Evolutionary conservation across 2,888 invertebrate genomes (phyloP), one percentile per base, ranked within the genome.

Genomic region (Chrysina gloriosa): DNA sequence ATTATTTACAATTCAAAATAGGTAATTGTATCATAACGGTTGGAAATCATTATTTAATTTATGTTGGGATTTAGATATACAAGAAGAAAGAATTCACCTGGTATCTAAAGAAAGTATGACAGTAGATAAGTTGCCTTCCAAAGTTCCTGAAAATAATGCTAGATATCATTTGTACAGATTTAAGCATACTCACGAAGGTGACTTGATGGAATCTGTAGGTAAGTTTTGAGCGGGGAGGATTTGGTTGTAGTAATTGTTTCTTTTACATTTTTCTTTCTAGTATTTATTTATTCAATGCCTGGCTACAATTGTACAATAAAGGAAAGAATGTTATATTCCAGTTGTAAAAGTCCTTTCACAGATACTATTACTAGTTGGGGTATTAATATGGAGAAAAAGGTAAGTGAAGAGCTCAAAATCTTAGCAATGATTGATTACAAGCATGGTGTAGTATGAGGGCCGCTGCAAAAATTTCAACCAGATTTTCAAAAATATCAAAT

Each of bases 251-350:
- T 3, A 63, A 34, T 31, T 9, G 6, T 27, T 9, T 21, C 42
- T 29, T 45, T 31, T 42, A 5, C 7, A 45, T 5, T 4, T 6
- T 19, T 45, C 31, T 71, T 87, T 87, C 65, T 85, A 95, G 95
- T 99, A 70, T 99, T 99, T 84, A 94, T 99, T 78, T 99, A 99
- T 85, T 97, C 98, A 5, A 97, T 99, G 94, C 98, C 99, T 2
- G 97, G 98, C 2, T 97, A 97, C 83, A 92, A 88, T 70, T 97
- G 96, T 82, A 92, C 96, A 71, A 96, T 99, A 76, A 98, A 96
- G 79, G 98, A 99, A 82, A 87, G 98, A 75, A 99, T 99, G 99
- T 86, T 99, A 81, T 99, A 98, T 84, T 98, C 98, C 0, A 97
- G 97, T 78, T 98, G 98, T 84, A 98, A 98, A 84, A 94, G 91